A percentile compares a stretch with the other conserved stretches of the same genome.
Evolutionary conservation across 2,888 invertebrate genomes (phyloP).

Genomic region (Noctua comes): DNA sequence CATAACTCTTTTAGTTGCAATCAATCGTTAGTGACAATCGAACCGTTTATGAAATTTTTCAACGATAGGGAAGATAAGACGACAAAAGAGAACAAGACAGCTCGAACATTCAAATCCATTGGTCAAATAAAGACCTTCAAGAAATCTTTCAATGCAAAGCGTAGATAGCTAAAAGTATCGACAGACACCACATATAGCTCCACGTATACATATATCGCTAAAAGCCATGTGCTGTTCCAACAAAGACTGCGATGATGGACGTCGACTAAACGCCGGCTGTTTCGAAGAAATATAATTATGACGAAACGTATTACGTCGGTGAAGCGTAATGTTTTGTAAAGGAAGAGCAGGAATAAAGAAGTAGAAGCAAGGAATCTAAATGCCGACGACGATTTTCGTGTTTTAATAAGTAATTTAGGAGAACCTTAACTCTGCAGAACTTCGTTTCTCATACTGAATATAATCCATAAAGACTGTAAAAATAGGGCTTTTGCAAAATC

Average conservation of each 20-base stretch:
- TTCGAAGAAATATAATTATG: constrained; percentile 38
- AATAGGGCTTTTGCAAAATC: too few relatives aligned
- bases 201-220: constrained; percentile 10
- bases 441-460: not conserved
- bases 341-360: not conserved
- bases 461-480: not conserved
- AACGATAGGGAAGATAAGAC: not conserved
- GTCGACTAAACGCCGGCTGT: constrained; percentile 25
- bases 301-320: constrained; percentile 47
- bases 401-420: too few relatives aligned
- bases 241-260: constrained; percentile 53
- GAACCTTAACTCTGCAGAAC: not conserved
- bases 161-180: constrained; percentile 28
- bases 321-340: constrained; percentile 18
- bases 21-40: not conserved
- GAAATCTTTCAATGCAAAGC: constrained; percentile 10
- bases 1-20: not conserved
- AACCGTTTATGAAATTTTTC: not conserved
- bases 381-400: not conserved
- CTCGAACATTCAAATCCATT: not conserved
- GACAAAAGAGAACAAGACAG: not conserved
- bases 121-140: not conserved
- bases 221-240: constrained; percentile 48
- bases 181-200: constrained; percentile 5
- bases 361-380: not conserved